A percentile compares a stretch with the other conserved stretches of the same genome.
phyloP scores from a whole-genome alignment of 2,888 invertebrate genomes.

The Agonopterix arenella region DNA sequence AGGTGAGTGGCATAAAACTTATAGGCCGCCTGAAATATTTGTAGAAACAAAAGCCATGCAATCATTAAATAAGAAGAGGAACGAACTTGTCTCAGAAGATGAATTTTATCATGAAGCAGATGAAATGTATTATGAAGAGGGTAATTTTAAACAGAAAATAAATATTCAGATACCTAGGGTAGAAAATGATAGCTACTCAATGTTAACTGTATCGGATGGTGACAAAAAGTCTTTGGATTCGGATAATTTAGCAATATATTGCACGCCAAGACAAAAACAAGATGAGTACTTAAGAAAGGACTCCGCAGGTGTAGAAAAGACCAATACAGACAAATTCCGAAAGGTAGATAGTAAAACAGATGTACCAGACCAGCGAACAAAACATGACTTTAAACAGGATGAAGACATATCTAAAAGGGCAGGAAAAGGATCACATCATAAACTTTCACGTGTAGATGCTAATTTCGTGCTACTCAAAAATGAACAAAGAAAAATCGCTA shows the following conservation, averaged over 20 bases:
- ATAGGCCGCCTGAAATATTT: conserved; percentile 19
- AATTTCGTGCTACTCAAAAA: no score
- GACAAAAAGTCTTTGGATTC: conserved; percentile 43
- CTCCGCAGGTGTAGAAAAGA: no score
- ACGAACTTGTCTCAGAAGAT: no score
- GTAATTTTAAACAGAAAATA: conserved; percentile 20
- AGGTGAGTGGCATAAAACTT: conserved; percentile 14
- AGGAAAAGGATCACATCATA: no score
- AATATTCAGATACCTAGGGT: conserved; percentile 40
- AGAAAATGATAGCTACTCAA: conserved; percentile 27
- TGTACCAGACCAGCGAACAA: no score
- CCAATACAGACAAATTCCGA: no score
- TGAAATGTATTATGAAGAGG: neutral
- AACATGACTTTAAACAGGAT: no score
- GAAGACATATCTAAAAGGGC: no score
- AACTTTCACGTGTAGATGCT: no score
- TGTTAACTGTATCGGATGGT: conserved; percentile 25
- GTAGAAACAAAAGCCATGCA: conserved; percentile 19
- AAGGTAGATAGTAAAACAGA: no score
- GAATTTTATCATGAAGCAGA: no score
- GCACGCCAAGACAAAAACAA: conserved; percentile 23
- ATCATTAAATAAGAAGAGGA: conserved; percentile 9
- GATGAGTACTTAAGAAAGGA: neutral
- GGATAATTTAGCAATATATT: conserved; percentile 23
- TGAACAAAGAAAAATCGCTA: no score